Base-by-base conservation (phyloP, 2,888 invertebrate species). In the Criorhina ranunculi region DNA sequence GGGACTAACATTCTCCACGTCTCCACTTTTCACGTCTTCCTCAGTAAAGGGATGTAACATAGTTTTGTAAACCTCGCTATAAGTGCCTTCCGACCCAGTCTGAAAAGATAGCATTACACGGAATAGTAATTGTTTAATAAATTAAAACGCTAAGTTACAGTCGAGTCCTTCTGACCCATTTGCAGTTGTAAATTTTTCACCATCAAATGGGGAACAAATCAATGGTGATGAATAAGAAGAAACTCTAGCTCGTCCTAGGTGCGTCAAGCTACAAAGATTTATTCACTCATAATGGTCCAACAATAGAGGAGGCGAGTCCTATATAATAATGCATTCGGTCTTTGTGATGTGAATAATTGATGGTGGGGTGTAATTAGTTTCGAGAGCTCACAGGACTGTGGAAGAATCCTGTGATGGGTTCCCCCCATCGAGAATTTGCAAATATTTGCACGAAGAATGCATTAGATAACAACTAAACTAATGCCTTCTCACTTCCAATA, bases 301-400 rank as follows among this genome's bases (percentile, higher is more conserved):
- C 55, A 64, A 57, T 64, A 12, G 12, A 12, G 37, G 29, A 49
- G 46, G 37, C 49, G 76, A 53, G 29, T 11, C 37, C 60, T 31
- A 35, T 76, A 64, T 69, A 44, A 70, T 72, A 62, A 19, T 64
- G 49, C 57, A 70, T 59, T 64, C 35, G 57, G 31, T 66, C 70
- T 77, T 33, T 77, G 40, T 40, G 64, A 51, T 44, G 19, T 77
- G 53, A 82, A 82, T 82, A 77, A 82, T 77, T 77, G 66, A 82
- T 66, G 64, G 81, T 35, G 40, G 77, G 59, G 44, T 59, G 70
- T 82, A 82, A 82, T 82, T 82, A 77, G 77, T 76, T 60, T 60
- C 19, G 64, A 64, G 40, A 55, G 12, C 4, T 2, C 2, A 15
- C 15, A 8, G 12, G 31, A 37, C 19, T 35, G 37, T 19, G 35